phyloP scores from a whole-genome alignment of 2,113 vertebrate species.

The Toxostoma redivivum region DNA sequence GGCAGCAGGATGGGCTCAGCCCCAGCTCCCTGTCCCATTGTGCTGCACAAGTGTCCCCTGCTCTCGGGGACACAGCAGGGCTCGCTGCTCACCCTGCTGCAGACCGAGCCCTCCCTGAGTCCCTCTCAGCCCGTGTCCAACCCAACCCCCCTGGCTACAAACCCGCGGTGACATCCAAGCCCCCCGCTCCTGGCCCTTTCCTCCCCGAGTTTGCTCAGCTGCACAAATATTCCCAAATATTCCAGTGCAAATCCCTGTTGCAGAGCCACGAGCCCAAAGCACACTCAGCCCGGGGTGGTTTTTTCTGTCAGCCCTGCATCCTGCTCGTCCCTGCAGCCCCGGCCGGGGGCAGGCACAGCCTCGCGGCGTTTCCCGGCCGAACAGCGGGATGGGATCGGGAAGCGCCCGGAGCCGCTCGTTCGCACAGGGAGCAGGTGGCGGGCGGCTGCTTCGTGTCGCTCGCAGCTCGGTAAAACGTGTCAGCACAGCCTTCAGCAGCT shows the following conservation, averaged over 20 bases:
- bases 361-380: accelerated
- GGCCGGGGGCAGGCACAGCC: neutral
- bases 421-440: neutral
- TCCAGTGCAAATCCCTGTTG: neutral
- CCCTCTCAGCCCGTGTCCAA: neutral
- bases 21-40: neutral
- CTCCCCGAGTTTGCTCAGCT: neutral
- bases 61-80: neutral
- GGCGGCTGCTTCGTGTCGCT: constrained; percentile 32
- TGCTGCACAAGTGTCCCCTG: neutral
- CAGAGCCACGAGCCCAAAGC: neutral
- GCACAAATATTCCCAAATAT: neutral
- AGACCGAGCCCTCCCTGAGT: accelerated
- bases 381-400: neutral
- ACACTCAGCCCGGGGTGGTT: neutral
- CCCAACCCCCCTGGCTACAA: neutral
- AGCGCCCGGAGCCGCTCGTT: neutral
- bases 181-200: neutral
- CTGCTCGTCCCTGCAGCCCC: neutral
- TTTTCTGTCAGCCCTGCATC: neutral
- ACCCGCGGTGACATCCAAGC: accelerated
- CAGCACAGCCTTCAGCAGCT: constrained; percentile 41
- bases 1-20: neutral
- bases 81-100: neutral
- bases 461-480: constrained; percentile 24